phyloP scores from a whole-genome alignment of 2,888 invertebrate genomes.

The Drosophila merina region DNA sequence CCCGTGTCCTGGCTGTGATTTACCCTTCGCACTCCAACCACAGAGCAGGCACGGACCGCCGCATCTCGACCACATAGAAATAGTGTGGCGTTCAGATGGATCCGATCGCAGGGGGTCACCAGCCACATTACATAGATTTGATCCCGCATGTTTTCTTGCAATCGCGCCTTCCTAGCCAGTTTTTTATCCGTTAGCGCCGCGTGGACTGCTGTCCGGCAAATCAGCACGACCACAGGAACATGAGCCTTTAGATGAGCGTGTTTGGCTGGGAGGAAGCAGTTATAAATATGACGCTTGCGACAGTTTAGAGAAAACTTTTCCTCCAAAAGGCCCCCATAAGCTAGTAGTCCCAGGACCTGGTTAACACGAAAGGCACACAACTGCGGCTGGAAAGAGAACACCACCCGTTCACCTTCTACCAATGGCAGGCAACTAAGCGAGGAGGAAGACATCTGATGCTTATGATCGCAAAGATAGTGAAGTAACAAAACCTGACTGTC shows the following conservation, averaged over 20 bases:
- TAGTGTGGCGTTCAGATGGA: slow-evolving; percentile 46
- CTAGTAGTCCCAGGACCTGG: slow-evolving; percentile 56
- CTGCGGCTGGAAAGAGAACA: slow-evolving; percentile 44
- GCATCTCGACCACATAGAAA: slow-evolving; percentile 56
- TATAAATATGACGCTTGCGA: slow-evolving; percentile 8
- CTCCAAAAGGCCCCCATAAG: slow-evolving; percentile 31
- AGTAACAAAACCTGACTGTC: slow-evolving; percentile 57
- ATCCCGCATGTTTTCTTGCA: neutral
- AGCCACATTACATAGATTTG: slow-evolving; percentile 60
- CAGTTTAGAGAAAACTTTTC: neutral
- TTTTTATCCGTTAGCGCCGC: neutral
- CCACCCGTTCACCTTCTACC: slow-evolving; percentile 22
- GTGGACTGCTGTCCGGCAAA: slow-evolving; percentile 44
- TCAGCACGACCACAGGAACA: slow-evolving; percentile 59
- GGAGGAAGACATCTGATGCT: slow-evolving; percentile 11
- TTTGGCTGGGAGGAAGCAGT: slow-evolving; percentile 22
- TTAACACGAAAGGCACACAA: slow-evolving; percentile 32
- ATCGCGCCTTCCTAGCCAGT: neutral
- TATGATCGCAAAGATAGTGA: slow-evolving; percentile 60
- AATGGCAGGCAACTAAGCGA: slow-evolving; percentile 26
- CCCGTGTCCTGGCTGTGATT: slow-evolving; percentile 12
- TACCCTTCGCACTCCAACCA: slow-evolving; percentile 40
- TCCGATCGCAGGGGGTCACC: slow-evolving; percentile 40
- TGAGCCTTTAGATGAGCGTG: slow-evolving; percentile 20
- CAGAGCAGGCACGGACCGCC: slow-evolving; percentile 19